These are phyloP conservation scores for Solea senegalensis DNA, from an alignment of 2,113 vertebrate species.

Conservation along the genomic window DNA sequence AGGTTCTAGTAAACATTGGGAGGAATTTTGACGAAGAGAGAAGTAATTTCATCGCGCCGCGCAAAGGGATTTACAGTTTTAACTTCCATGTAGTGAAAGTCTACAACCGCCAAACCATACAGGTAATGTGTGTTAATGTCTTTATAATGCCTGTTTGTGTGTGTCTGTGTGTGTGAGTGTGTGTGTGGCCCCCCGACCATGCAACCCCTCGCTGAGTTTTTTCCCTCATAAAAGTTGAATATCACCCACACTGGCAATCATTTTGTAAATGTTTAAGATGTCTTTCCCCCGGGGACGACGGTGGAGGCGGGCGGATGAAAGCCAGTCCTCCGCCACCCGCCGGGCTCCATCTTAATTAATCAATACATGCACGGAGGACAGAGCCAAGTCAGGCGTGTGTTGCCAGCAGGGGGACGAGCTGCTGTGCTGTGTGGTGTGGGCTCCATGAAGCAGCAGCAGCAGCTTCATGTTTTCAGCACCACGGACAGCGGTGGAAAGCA, in stretches of 20 bases:
- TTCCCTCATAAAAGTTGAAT: conserved; percentile 42
- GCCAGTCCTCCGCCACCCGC: conserved; percentile 32
- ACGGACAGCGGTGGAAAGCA: background rate
- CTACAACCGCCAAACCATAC: conserved; percentile 98
- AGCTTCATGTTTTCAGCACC: background rate
- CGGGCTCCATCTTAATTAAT: conserved; percentile 63
- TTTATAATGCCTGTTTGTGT: conserved; percentile 49
- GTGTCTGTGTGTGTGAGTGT: conserved; percentile 22
- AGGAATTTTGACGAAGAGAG: conserved; percentile 94
- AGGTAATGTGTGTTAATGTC: conserved; percentile 81
- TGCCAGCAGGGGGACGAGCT: conserved; percentile 18
- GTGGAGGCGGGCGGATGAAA: conserved; percentile 58
- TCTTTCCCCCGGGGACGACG: conserved; percentile 40
- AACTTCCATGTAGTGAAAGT: conserved; percentile 99
- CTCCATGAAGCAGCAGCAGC: background rate
- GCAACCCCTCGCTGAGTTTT: background rate
- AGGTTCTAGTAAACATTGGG: conserved; percentile 96
- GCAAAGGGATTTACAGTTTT: conserved; percentile 99
- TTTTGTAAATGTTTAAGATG: conserved; percentile 52
- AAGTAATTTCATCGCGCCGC: conserved; percentile 94
- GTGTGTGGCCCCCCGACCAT: background rate
- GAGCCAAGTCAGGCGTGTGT: conserved; percentile 14
- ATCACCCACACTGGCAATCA: conserved; percentile 9
- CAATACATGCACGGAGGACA: conserved; percentile 52
- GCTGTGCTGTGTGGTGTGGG: conserved; percentile 9